Base-by-base conservation (phyloP, 2,797 vertebrate genomes). In the Propithecus deckenii region DNA sequence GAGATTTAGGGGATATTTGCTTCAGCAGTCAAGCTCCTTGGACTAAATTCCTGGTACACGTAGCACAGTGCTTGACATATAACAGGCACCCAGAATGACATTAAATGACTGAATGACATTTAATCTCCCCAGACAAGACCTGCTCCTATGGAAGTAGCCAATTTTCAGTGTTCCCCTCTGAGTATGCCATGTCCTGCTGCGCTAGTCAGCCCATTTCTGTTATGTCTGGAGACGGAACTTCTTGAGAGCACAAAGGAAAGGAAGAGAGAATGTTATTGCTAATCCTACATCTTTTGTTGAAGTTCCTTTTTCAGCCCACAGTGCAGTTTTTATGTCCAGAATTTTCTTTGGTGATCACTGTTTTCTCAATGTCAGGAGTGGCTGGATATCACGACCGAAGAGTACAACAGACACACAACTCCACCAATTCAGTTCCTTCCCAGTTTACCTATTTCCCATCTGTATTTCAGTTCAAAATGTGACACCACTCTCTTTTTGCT, bases 401-500 rank as follows among this genome's bases (percentile, higher is more conserved):
- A 57, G 55, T 2, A 2, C 5, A 10, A 79, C 0, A 30, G 10
- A 10, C 8, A 46, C 30, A 35, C 13, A 79, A 5, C 8, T 11
- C 57, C 57, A 57, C 2, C 0, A 28, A 7, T 50, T 38, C 25
- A 10, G 28, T 35, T 76, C 28, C 59, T 35, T 30, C 30, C 20
- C 38, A 80, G 41, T 3, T 11, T 2, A 15, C 13, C 46, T 57
- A 7, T 12, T 43, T 13, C 25, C 52, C 38, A 3, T 7, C 65
- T 61, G 52, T 0, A 6, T 28, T 38, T 32, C 12, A 28, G 32
- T 52, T 63, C 12, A 11, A n/a, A 67, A 17, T 7, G 20, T 14
- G 38, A 35, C 10, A 2, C 15, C 5, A 1, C 10, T 28, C 59
- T 25, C 69, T 55, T 25, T 41, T 13, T 1, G 0, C 32, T 22